Evolutionary conservation across 2,113 vertebrate genomes (phyloP), one percentile per base, ranked within the genome.

Genomic region (Coptodon bakossiorum): DNA sequence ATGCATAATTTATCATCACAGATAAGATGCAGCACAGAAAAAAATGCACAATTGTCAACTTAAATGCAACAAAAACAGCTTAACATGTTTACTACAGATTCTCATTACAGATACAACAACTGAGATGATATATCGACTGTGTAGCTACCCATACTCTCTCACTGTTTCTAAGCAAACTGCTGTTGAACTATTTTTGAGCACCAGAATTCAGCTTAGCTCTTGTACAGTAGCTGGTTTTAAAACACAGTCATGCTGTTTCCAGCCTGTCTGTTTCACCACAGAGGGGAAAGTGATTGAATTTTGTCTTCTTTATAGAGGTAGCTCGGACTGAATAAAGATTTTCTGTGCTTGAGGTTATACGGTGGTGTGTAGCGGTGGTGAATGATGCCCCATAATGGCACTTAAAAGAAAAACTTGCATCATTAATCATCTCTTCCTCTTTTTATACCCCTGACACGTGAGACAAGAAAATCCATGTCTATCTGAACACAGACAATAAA

Each of bases 391-490:
- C 92, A 95, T 95, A 94, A 96, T 96, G 92, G 94, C 89, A 95
- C 95, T 95, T 95, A 92, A 95, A 96, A 94, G 91, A 94, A 91
- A 93, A 96, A 95, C 83, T 94, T 94, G 90, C 93, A 94, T 96
- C 96, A 97, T 98, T 97, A 98, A 98, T 98, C 97, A 97, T 97
- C 93, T 93, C 94, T 94, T 96, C 96, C 96, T 19, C 6, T 52
- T 97, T 96, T 97, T 96, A 97, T 96, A 94, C 83, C 93, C 93
- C 92, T 96, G 96, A 96, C 96, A 92, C 95, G 93, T 95, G 93
- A 95, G 96, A 97, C 97, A 96, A 94, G 96, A 95, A 97, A 95
- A 97, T 96, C 96, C 95, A 87, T 98, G 97, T 98, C 97, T 97
- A 97, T 98, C 96, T 95, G 95, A 92, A 94, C 93, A 95, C 96